Base-by-base conservation (phyloP, 2,888 invertebrate genomes). In the Euzetes globulus region DNA sequence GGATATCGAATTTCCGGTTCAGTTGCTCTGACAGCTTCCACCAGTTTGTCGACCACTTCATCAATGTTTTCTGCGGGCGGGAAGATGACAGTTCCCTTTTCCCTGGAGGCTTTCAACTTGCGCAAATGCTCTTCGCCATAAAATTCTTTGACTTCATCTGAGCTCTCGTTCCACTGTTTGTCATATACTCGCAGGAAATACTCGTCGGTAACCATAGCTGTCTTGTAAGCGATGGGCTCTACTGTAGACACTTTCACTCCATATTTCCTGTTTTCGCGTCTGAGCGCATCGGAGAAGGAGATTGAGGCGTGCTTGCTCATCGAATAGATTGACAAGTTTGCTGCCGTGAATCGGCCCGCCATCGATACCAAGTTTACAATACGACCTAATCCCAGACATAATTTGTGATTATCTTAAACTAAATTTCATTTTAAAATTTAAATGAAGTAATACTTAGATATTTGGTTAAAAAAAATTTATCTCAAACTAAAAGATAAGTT, bases 281-380 rank as follows among this genome's bases (percentile, higher is more conserved):
- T 75, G 2, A 81, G 78, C 1, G 79, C 80, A 73, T 81, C 81
- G 22, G 80, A 80, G 76, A 82, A 81, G 22, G 81, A 79, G 13
- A 80, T 78, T 9, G 78, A 77, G 3, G 81, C 81, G 75, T 79
- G 79, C 76, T 81, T 81, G 58, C 80, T 80, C 81, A 81, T 81
- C 71, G 80, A 80, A 76, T 81, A 81, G 5, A 15, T 13, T 2
- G 19, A 9, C 13, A 47, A 0, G 9, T 27, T 41, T 1, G 29
- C 33, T 1, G 29, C 5, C 4, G 74, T 29, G 1, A 71, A n/a
- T n/a, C 71, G 47, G 9, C 71, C 74, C 2, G 81, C 80, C 5
- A 81, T 75, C 45, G 80, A 80, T 11, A 81, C 79, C 25, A 82
- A 79, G 58, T 80, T 79, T 5, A 82, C 79, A 22, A 82, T 77